Base-by-base conservation (phyloP, 2,888 invertebrate genomes). In the Dermolepida albohirtum region DNA sequence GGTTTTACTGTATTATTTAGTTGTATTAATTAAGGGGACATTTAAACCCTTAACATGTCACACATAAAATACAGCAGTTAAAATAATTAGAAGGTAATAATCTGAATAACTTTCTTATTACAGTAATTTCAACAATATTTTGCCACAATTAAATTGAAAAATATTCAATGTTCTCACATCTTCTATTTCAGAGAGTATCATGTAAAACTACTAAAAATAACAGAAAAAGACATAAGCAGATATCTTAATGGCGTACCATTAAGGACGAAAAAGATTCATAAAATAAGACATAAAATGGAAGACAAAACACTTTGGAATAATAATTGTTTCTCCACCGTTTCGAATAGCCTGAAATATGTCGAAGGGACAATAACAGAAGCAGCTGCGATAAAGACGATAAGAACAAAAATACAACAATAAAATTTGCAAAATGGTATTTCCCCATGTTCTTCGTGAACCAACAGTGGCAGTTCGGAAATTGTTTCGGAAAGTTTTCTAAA, bases 171-270 rank as follows among this genome's bases (percentile, higher is more conserved):
- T 22, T 34, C 1, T 34, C 1, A 7, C 34, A 5, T 2, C 6
- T 34, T 34, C 10, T 5, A 34, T 8, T 34, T 34, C 16, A 62
- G 39, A 22, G 11, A 34, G 34, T 62, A 62, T 62, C 59, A 39
- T 49, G 47, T 34, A 17, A 49, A 47, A 47, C 34, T 62, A 47
- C 44, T 62, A 47, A 62, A 29, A 49, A 62, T 22, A 22, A n/a
- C 47, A 17, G 59, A 62, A 34, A 47, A 47, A 62, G 27, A 34
- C 47, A 34, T 47, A 62, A 62, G 34, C 59, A 47, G 59, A 62
- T 62, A 62, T 62, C 59, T 62, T 62, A 62, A 62, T 47, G 39
- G 47, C 17, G 47, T 47, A 44, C 59, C 47, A 47, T 62, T 62
- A 49, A 59, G 47, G 40, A 54, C 40, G 54, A 34, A 62, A 39